phyloP scores from a whole-genome alignment of 1,140 invertebrate genomes.

The Parasteatoda tepidariorum region DNA sequence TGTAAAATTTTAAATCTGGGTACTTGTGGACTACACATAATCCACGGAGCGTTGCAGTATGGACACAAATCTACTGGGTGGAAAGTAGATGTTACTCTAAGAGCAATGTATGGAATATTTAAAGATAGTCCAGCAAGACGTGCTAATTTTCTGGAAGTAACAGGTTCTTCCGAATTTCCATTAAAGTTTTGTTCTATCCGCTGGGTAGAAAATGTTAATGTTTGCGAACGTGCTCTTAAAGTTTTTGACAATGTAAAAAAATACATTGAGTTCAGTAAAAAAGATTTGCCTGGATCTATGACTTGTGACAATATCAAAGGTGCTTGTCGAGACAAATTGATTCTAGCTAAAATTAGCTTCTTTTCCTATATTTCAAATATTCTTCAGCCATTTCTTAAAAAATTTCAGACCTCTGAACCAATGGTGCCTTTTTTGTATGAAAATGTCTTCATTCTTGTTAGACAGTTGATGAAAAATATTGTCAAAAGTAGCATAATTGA shows the following conservation, averaged over 20 bases:
- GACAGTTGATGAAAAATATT: slow-evolving; percentile 4
- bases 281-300: background rate
- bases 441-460: background rate
- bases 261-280: background rate
- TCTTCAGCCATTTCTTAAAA: slow-evolving; percentile 6
- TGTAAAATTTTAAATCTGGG: background rate
- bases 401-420: too few species aligned
- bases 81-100: background rate
- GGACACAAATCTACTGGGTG: slow-evolving; percentile 3
- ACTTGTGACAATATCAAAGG: background rate
- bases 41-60: too few species aligned
- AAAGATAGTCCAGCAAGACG: too few species aligned
- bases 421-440: background rate
- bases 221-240: slow-evolving; percentile 6
- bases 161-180: background rate
- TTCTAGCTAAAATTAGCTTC: background rate
- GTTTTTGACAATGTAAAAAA: background rate
- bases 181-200: background rate
- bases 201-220: slow-evolving; percentile 1
- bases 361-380: background rate
- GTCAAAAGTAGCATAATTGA: background rate
- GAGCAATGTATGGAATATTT: too few species aligned
- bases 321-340: background rate
- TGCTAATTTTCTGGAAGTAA: background rate
- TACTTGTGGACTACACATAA: too few species aligned